Conservation (phyloP, 2,113 vertebrate genomes). For the Grantiella picta region DNA sequence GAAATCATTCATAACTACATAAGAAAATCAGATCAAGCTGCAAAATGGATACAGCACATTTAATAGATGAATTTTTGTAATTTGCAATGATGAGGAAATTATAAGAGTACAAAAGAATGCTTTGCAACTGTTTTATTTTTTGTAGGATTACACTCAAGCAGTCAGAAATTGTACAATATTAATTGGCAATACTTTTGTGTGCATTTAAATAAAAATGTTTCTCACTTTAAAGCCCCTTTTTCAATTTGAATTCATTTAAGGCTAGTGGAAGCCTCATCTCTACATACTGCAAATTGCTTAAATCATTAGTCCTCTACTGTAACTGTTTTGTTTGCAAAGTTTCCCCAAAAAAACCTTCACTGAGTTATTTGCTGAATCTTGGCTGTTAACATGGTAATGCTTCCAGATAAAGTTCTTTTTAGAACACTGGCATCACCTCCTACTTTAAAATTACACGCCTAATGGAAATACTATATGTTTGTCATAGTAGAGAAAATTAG, state of each 20-base stretch:
- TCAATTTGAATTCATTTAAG: neutral
- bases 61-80: neutral
- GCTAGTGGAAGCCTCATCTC: neutral
- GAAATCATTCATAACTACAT: neutral
- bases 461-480: neutral
- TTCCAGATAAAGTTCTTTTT: neutral
- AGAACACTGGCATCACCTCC: neutral
- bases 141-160: neutral
- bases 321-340: neutral
- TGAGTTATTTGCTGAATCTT: neutral
- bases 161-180: neutral
- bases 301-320: neutral
- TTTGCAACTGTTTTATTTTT: neutral
- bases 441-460: neutral
- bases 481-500: neutral
- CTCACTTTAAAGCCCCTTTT: neutral
- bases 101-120: neutral
- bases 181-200: neutral
- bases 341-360: neutral
- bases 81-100: neutral
- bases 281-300: neutral
- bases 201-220: neutral
- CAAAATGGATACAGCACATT: neutral
- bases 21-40: neutral
- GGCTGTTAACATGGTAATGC: neutral